phyloP scores from a whole-genome alignment of 2,888 invertebrate species.

The Ophion costatus region DNA sequence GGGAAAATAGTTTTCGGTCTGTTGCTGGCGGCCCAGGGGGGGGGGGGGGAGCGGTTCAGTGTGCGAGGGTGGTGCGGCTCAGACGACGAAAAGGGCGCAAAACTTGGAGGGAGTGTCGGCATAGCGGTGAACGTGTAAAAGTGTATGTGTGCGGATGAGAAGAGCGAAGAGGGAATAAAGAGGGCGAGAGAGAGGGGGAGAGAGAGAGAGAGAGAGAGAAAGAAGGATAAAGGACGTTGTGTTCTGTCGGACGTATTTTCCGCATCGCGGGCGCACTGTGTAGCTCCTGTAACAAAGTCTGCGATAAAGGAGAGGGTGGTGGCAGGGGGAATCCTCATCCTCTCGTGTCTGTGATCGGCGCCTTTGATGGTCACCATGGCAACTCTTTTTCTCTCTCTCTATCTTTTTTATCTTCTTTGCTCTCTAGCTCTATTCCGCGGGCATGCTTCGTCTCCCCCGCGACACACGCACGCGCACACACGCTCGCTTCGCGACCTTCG shows the following conservation, averaged over 20 bases:
- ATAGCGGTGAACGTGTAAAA: neutral
- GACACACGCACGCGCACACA: slow-evolving; percentile 29
- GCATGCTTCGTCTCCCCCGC: slow-evolving; percentile 15
- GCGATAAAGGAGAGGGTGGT: slow-evolving; percentile 68
- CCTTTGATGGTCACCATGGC: slow-evolving; percentile 80
- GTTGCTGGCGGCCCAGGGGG: slow-evolving; percentile 1
- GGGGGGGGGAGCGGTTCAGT: neutral
- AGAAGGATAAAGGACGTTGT: slow-evolving; percentile 17
- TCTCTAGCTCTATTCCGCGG: neutral
- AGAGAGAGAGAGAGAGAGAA: neutral
- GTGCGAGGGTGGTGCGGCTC: slow-evolving; percentile 29
- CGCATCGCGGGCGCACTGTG: slow-evolving; percentile 69
- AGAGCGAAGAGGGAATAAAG: neutral
- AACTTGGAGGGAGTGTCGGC: slow-evolving; percentile 11
- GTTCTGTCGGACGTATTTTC: slow-evolving; percentile 72
- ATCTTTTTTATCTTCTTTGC: neutral
- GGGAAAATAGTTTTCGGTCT: slow-evolving; percentile 68
- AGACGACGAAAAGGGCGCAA: slow-evolving; percentile 45
- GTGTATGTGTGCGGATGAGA: neutral
- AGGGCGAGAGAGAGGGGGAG: neutral
- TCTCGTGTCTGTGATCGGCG: slow-evolving; percentile 76
- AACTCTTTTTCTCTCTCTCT: slow-evolving; percentile 63
- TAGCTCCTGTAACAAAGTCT: slow-evolving; percentile 76
- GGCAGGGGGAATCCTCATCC: slow-evolving; percentile 64
- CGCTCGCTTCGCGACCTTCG: slow-evolving; percentile 47